phyloP scores from a whole-genome alignment of 2,797 vertebrate genomes.

The Streptopelia turtur region DNA sequence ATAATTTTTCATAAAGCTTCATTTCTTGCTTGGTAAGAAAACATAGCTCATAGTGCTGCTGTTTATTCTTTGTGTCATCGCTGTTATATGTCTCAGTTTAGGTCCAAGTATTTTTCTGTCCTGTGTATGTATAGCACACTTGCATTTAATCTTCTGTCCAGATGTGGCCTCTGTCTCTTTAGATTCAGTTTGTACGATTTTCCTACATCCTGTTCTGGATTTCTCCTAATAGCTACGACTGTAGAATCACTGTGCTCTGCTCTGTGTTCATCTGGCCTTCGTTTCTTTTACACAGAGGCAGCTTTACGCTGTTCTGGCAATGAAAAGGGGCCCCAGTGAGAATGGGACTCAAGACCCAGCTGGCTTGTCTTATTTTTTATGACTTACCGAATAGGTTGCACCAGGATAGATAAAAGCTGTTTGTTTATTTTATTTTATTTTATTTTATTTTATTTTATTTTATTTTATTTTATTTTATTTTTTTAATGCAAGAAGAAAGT shows the following conservation, averaged over 20 bases:
- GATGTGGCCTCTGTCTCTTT: constrained; percentile 43
- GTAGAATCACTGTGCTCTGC: not conserved
- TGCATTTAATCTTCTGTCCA: constrained; percentile 49
- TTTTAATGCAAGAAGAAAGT: not conserved
- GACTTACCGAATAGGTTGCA: not conserved
- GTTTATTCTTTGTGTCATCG: constrained; percentile 10
- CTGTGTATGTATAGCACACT: not conserved
- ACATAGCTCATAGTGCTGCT: not conserved
- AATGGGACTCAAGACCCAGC: constrained; percentile 11
- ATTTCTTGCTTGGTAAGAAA: constrained; percentile 37
- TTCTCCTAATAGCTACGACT: constrained; percentile 11
- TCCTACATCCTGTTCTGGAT: constrained; percentile 64
- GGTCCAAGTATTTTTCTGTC: constrained; percentile 22
- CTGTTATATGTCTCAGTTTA: not conserved
- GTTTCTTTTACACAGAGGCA: not conserved
- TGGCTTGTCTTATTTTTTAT: constrained; percentile 21
- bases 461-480: too few relatives aligned
- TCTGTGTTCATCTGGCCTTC: not conserved
- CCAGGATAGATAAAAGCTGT: not conserved
- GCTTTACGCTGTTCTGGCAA: constrained; percentile 6
- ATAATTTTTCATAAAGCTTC: constrained; percentile 11
- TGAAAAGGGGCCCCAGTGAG: constrained; percentile 3
- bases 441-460: too few relatives aligned
- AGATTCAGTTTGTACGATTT: constrained; percentile 7
- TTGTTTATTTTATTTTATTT: not conserved